Evolutionary conservation across 2,797 vertebrate species (phyloP).

Genomic region (Sebastes itinus): DNA sequence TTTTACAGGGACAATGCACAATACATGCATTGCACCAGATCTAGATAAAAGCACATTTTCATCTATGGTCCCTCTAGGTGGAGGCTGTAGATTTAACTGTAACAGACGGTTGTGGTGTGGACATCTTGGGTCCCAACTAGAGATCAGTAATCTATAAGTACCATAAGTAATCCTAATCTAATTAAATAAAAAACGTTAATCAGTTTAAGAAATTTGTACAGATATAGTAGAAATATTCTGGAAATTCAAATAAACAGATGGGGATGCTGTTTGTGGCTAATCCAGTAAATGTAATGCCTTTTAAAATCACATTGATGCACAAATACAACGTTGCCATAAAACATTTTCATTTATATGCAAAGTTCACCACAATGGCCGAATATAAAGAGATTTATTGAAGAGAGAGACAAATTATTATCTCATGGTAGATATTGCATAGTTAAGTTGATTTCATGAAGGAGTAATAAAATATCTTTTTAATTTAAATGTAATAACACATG

Average conservation of each 20-base stretch:
- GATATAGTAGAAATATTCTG: no score
- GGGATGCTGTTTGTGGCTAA: not conserved
- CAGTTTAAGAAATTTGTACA: not conserved
- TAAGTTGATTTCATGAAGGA: not conserved
- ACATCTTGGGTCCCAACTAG: not conserved
- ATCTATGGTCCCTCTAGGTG: not conserved
- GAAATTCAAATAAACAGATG: not conserved
- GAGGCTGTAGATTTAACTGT: not conserved
- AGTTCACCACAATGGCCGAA: not conserved
- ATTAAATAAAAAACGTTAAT: not conserved
- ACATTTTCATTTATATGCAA: not conserved
- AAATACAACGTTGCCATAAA: not conserved
- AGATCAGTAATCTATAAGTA: not conserved
- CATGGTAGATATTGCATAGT: not conserved
- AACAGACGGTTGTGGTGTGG: not conserved
- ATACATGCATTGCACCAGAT: not conserved
- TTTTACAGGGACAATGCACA: not conserved
- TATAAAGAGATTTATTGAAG: not conserved
- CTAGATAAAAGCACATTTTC: not conserved
- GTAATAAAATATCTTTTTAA: not conserved
- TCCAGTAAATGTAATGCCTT: not conserved
- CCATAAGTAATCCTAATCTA: not conserved
- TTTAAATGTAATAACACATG: not conserved
- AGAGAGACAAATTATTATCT: not conserved
- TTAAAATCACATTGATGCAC: not conserved